These are phyloP conservation scores for Taenioides sp. DNA, from an alignment of 2,797 vertebrate species.

Conservation along the genomic window DNA sequence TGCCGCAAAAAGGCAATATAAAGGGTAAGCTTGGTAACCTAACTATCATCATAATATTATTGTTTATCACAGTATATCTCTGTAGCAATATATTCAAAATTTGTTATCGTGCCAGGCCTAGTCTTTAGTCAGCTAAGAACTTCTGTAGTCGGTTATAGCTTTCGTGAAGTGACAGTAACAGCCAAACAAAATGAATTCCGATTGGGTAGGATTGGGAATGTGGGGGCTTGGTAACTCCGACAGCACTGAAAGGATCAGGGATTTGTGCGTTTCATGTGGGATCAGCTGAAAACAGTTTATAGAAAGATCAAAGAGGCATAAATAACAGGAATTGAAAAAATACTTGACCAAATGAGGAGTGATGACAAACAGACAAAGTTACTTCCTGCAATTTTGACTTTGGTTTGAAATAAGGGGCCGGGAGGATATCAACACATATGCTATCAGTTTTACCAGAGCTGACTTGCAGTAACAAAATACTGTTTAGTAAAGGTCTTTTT, in stretches of 20 bases:
- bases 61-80: too few species aligned
- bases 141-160: too few species aligned
- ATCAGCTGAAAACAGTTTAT: constrained; percentile 43
- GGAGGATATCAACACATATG: constrained; percentile 22
- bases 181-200: constrained; percentile 35
- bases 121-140: too few species aligned
- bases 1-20: too few species aligned
- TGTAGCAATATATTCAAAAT: too few species aligned
- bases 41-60: too few species aligned
- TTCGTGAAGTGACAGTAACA: constrained; percentile 26
- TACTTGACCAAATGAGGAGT: constrained; percentile 17
- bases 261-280: constrained; percentile 12
- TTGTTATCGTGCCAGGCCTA: too few species aligned
- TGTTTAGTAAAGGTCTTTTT: background rate
- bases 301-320: constrained; percentile 34
- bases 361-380: constrained; percentile 4
- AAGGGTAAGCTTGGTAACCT: too few species aligned
- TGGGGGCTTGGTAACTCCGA: constrained; percentile 22
- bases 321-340: constrained; percentile 23
- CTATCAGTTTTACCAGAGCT: too few species aligned
- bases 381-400: constrained; percentile 18
- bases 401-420: background rate
- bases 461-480: too few species aligned
- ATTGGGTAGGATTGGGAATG: constrained; percentile 33
- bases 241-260: constrained; percentile 26